These are phyloP conservation scores for Notodonta dromedarius DNA, from an alignment of 2,888 invertebrate species.

Conservation along the genomic window DNA sequence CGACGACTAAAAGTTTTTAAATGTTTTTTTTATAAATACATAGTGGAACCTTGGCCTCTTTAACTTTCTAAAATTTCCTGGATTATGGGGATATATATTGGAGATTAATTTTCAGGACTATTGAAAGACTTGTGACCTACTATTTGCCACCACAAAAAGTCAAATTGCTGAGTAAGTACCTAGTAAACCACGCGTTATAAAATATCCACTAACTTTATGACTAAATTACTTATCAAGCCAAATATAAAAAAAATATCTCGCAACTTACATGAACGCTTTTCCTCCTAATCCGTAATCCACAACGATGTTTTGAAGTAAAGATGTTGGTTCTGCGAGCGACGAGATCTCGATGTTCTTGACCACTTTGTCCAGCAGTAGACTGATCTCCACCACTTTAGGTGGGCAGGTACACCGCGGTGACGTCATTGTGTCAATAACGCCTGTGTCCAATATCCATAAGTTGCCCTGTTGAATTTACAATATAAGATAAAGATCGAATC, in stretches of 20 bases:
- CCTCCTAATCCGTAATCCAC: slow-evolving; percentile 87
- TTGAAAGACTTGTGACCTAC: no score
- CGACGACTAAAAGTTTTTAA: no score
- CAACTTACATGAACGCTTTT: slow-evolving; percentile 82
- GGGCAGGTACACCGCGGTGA: slow-evolving; percentile 86
- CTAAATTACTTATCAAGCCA: no score
- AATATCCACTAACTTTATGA: no score
- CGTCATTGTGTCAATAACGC: slow-evolving; percentile 87
- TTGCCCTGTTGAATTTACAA: slow-evolving; percentile 76
- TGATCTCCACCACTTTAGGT: slow-evolving; percentile 88
- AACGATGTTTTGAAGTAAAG: slow-evolving; percentile 87
- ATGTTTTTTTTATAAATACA: no score
- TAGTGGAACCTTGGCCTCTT: no score
- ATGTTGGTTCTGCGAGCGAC: slow-evolving; percentile 81
- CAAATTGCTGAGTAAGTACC: no score
- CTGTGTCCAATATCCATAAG: slow-evolving; percentile 89
- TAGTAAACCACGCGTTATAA: no score
- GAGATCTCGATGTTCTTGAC: slow-evolving; percentile 86
- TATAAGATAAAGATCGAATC: not conserved
- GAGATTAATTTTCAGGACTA: no score
- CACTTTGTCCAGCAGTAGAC: slow-evolving; percentile 84
- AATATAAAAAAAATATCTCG: not conserved
- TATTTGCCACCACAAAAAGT: no score
- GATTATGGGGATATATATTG: no score
- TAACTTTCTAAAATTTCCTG: no score